A percentile compares a stretch with the other conserved stretches of the same genome.
Evolutionary conservation across 2,797 vertebrate species (phyloP).

Genomic region (Miopithecus talapoin): DNA sequence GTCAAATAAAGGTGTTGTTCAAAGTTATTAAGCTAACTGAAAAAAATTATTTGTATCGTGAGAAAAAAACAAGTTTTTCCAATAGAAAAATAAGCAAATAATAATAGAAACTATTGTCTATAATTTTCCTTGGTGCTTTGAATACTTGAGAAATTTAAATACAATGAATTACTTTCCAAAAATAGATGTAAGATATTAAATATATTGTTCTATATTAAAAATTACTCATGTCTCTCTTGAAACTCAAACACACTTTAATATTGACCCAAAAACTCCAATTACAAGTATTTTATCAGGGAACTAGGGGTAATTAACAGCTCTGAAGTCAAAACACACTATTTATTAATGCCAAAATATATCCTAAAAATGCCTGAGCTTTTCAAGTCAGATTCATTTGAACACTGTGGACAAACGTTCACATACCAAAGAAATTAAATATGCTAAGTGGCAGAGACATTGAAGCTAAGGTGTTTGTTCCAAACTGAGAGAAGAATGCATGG

Average conservation of each 20-base stretch:
- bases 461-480: conserved; percentile 45
- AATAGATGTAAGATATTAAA: conserved; percentile 39
- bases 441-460: conserved; percentile 38
- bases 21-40: not conserved
- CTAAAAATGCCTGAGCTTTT: not conserved
- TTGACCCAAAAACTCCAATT: not conserved
- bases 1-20: not conserved
- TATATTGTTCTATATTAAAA: conserved; percentile 4
- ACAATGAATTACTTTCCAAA: conserved; percentile 31
- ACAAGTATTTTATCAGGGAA: conserved; percentile 28
- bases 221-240: not conserved
- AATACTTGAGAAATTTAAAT: not conserved
- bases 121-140: not conserved
- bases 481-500: conserved; percentile 48
- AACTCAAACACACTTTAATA: not conserved
- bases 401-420: not conserved
- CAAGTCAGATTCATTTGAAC: conserved; percentile 5
- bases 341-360: not conserved
- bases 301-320: not conserved
- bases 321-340: conserved; percentile 39
- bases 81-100: not conserved
- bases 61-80: not conserved
- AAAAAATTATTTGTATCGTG: not conserved
- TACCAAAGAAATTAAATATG: conserved; percentile 20
- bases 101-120: not conserved